Conservation (phyloP, 2,113 vertebrate species). For the Scomber scombrus region DNA sequence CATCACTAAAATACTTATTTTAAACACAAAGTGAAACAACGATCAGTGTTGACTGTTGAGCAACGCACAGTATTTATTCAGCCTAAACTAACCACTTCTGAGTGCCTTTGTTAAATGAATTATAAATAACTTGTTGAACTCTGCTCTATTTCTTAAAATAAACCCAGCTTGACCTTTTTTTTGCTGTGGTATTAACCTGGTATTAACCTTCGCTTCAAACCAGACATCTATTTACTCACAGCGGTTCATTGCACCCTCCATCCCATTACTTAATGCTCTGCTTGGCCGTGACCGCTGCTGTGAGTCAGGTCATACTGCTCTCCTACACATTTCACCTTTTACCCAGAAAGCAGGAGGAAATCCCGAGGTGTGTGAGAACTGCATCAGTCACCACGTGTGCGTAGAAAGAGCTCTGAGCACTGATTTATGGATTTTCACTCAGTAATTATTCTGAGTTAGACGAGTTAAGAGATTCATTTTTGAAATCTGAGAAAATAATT, state of each 20-base stretch:
- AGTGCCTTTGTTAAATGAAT: neutral
- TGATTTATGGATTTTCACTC: no score
- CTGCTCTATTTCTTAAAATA: conserved; percentile 13
- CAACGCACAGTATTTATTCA: neutral
- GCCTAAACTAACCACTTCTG: neutral
- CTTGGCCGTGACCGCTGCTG: conserved; percentile 27
- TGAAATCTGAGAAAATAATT: neutral
- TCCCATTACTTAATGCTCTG: conserved; percentile 35
- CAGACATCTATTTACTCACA: conserved; percentile 40
- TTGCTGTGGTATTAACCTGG: neutral
- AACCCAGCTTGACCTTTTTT: neutral
- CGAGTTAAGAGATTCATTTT: neutral
- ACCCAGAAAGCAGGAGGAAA: conserved; percentile 66
- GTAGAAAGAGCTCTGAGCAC: no score
- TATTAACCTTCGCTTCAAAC: conserved; percentile 39
- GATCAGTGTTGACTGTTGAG: no score
- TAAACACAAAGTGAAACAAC: no score
- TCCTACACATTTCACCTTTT: conserved; percentile 59
- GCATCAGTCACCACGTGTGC: neutral
- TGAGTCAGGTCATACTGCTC: conserved; percentile 27
- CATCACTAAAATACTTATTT: no score
- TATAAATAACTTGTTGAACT: conserved; percentile 11
- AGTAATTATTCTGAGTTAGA: no score
- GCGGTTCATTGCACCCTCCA: conserved; percentile 9
- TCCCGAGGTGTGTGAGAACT: neutral